Evolutionary conservation across 2,888 invertebrate species (phyloP).

Genomic region (Autographa pulchrina): DNA sequence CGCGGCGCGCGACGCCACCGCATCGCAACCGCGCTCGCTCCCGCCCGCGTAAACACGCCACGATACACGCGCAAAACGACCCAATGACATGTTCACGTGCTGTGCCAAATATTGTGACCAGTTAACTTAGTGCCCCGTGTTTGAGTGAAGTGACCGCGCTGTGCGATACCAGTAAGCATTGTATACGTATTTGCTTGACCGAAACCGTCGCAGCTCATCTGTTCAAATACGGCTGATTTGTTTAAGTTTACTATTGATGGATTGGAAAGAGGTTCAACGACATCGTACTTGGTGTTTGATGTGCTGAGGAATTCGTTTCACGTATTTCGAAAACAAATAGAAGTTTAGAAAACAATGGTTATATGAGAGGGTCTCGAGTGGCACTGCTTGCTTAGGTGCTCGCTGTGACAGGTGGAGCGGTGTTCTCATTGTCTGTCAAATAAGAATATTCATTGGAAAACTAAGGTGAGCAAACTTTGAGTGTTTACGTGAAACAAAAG

Average conservation of each 20-base stretch:
- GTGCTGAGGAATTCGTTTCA: constrained; percentile 84
- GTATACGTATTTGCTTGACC: constrained; percentile 65
- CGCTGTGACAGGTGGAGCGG: constrained; percentile 78
- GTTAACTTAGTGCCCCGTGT: constrained; percentile 75
- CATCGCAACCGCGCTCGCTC: constrained; percentile 73
- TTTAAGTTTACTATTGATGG: constrained; percentile 84
- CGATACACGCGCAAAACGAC: constrained; percentile 64
- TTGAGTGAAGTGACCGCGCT: constrained; percentile 75
- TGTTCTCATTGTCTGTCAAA: constrained; percentile 73
- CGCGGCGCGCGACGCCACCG: constrained; percentile 83
- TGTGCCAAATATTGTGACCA: constrained; percentile 78
- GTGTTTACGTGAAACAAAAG: constrained; percentile 50
- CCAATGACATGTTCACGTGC: constrained; percentile 70
- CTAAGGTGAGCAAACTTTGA: constrained; percentile 74
- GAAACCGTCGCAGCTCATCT: constrained; percentile 74
- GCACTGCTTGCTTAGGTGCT: constrained; percentile 85
- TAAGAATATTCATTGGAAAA: constrained; percentile 70
- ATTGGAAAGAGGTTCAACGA: constrained; percentile 81
- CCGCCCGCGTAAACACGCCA: constrained; percentile 69
- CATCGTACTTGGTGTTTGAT: constrained; percentile 77
- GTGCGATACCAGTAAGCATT: constrained; percentile 56
- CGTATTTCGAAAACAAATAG: constrained; percentile 84
- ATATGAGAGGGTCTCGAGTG: constrained; percentile 74
- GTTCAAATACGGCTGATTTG: constrained; percentile 81
- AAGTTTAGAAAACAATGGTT: constrained; percentile 83